A percentile compares a stretch with the other conserved stretches of the same genome.
These are phyloP conservation scores for Amphiprion clarkii DNA, from an alignment of 2,797 vertebrate genomes.

Conservation along the genomic window DNA sequence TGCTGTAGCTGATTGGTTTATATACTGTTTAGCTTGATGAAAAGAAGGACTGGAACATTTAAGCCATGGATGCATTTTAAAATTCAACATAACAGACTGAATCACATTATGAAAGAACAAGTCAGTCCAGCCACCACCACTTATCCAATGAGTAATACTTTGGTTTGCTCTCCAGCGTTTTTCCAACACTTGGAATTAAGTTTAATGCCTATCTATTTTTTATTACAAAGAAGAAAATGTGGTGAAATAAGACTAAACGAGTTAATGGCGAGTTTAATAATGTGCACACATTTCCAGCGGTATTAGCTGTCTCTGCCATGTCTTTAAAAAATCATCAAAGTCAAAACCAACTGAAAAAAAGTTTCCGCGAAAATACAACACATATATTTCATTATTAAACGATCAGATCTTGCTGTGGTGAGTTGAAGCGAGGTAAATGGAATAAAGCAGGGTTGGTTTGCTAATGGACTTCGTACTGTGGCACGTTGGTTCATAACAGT, in stretches of 20 bases:
- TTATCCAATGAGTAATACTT: slow-evolving; percentile 19
- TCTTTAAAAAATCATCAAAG: slow-evolving; percentile 52
- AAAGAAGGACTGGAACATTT: slow-evolving; percentile 1
- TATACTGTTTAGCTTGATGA: too few relatives aligned
- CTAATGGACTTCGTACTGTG: slow-evolving; percentile 73
- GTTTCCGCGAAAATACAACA: slow-evolving; percentile 28
- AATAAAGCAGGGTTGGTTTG: slow-evolving; percentile 92
- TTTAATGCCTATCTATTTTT: slow-evolving; percentile 16
- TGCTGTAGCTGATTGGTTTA: too few relatives aligned
- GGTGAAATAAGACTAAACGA: slow-evolving; percentile 38
- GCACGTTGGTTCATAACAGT: slow-evolving; percentile 51
- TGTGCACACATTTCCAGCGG: slow-evolving; percentile 38
- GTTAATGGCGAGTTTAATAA: slow-evolving; percentile 53
- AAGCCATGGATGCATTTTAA: slow-evolving; percentile 12
- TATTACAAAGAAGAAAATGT: slow-evolving; percentile 43
- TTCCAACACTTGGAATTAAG: slow-evolving; percentile 27
- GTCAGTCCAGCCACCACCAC: slow-evolving; percentile 14
- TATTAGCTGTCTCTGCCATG: slow-evolving; percentile 24
- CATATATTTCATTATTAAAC: slow-evolving; percentile 55
- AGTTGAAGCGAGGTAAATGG: slow-evolving; percentile 88
- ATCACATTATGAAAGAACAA: slow-evolving; percentile 16
- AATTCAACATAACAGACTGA: slow-evolving; percentile 27
- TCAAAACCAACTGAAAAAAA: slow-evolving; percentile 47
- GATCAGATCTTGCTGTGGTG: slow-evolving; percentile 50
- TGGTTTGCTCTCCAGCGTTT: slow-evolving; percentile 24